Base-by-base conservation (phyloP, 1,140 invertebrate genomes). In the Eriocheir sinensis region DNA sequence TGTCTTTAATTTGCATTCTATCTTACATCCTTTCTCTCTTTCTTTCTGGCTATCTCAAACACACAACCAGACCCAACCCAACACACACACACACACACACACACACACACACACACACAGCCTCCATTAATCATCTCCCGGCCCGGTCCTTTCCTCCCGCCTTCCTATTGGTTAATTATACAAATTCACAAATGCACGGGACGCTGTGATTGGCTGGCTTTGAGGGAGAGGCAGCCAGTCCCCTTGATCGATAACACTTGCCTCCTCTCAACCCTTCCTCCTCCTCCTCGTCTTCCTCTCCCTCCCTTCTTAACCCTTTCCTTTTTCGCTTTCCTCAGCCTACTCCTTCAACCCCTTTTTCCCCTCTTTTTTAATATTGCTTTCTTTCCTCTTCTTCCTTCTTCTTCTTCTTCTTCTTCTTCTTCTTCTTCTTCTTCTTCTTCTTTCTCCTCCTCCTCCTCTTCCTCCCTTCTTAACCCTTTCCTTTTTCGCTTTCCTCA, bases 191-290 rank as follows among this genome's bases (percentile, higher is more conserved):
- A 89, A 53, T 53, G 41, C n/a, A 89, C 15, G 17, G n/a, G 2
- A 3, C 41, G 41, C 32, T 40, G n/a, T 89, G 34, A 89, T 89
- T 89, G 88, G 88, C 53, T n/a, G 38, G n/a, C 41, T 15, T 32
- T 27, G n/a, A 32, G 41, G 15, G 41, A 15, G 3, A 40, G 32
- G 41, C 88, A 89, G 6, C 38, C n/a, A 53, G n/a, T 89, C n/a
- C n/a, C n/a, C 44, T 32, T 30, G 88, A 89, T 89, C 88, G 53
- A 89, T 53, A 44, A 27, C 36, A 89, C 53, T 89, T 89, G 30
- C 9, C 17, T 72, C n/a, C 60, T n/a, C 60, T 72, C 60, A n/a
- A 34, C 83, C 36, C 83, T 36, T 21, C n/a, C 32, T 85, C 0
- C n/a, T 88, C 36, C 44, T 6, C 0, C 85, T 38, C 4, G 9